A percentile compares a stretch with the other conserved stretches of the same genome.
phyloP scores from a whole-genome alignment of 92 coral and sea anemone genomes.

The Porites rus region DNA sequence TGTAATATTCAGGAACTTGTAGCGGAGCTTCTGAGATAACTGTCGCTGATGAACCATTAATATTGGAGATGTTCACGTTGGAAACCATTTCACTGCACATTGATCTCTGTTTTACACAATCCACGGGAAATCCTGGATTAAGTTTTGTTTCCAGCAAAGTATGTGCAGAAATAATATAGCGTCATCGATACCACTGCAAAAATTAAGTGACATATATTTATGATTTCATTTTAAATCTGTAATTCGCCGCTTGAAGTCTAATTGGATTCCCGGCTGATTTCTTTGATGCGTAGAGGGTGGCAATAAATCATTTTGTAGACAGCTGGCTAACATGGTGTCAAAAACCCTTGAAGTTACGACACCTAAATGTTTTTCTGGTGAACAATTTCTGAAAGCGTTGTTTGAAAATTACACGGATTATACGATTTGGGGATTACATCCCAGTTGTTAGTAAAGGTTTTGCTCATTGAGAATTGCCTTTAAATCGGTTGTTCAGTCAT shows the following conservation, averaged over 20 bases:
- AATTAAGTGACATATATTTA: slow-evolving; percentile 20
- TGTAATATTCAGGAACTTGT: slow-evolving; percentile 2
- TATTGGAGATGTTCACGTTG: not conserved
- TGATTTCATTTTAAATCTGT: slow-evolving; percentile 1
- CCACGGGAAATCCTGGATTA: not conserved
- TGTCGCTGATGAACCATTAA: not conserved
- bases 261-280: slow-evolving; percentile 14
- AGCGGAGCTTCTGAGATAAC: not conserved
- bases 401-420: slow-evolving; percentile 6
- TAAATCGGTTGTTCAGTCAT: not conserved
- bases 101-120: not conserved
- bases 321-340: slow-evolving; percentile 5
- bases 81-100: not conserved
- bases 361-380: slow-evolving; percentile 7
- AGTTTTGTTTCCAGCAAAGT: not conserved
- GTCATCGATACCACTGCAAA: not conserved
- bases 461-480: not conserved
- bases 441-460: not conserved
- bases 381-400: slow-evolving; percentile 6
- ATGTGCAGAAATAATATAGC: not conserved
- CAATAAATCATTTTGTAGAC: slow-evolving; percentile 8
- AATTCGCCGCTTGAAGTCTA: slow-evolving; percentile 13
- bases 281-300: not conserved
- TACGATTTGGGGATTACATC: not conserved
- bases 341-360: slow-evolving; percentile 8